phyloP scores from a whole-genome alignment of 1,140 invertebrate species.

The Diploscapter pachys region DNA sequence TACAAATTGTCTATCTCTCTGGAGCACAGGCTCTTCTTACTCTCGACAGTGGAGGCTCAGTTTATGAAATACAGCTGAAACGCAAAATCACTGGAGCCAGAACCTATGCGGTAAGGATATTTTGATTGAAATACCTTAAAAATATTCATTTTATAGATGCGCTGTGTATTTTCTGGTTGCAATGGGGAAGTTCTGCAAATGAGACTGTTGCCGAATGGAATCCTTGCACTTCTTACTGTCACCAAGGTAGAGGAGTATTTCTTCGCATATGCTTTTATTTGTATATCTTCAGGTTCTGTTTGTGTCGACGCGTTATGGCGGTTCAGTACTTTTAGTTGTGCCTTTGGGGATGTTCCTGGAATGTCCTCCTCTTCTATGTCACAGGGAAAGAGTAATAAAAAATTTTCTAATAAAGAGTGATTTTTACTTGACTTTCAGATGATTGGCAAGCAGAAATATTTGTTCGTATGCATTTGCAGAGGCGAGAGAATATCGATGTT shows the following conservation, averaged over 20 bases:
- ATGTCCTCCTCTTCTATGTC: conserved; percentile 6
- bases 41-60: conserved; percentile 91
- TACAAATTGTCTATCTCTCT: conserved; percentile 37
- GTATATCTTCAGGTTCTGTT: conserved; percentile 7
- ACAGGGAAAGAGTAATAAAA: background rate
- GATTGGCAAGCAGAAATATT: background rate
- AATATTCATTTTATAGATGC: background rate
- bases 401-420: too few relatives aligned
- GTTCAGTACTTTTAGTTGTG: conserved; percentile 19
- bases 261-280: background rate
- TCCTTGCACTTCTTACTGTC: conserved; percentile 22
- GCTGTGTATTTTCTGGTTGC: conserved; percentile 67
- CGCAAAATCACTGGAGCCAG: background rate
- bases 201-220: conserved; percentile 5
- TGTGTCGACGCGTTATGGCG: conserved; percentile 12
- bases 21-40: conserved; percentile 69
- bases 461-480: conserved; percentile 20
- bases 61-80: conserved; percentile 78
- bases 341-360: conserved; percentile 2
- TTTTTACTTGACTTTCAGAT: background rate
- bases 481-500: conserved; percentile 14
- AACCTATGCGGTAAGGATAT: conserved; percentile 1
- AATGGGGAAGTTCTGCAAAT: conserved; percentile 75
- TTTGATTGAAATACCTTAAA: too few relatives aligned
- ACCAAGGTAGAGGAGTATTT: conserved; percentile 19